These are phyloP conservation scores for Tetramorium alpestre DNA, from an alignment of 1,140 invertebrate species.

Conservation along the genomic window DNA sequence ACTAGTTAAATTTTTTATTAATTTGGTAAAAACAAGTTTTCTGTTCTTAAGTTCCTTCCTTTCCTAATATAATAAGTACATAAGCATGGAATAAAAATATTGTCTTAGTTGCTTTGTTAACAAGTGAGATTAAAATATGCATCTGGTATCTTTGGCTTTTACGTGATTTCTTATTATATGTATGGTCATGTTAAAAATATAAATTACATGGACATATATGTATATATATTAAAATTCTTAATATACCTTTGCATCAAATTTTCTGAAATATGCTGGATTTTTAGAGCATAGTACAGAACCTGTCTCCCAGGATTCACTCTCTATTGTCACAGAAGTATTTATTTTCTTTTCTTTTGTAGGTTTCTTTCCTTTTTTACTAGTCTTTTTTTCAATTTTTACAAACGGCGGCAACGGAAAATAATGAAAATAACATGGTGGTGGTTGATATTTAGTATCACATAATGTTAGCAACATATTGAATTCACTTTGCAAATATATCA, in stretches of 20 bases:
- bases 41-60: too few relatives aligned
- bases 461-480: conserved; percentile 81
- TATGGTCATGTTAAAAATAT: too few relatives aligned
- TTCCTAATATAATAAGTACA: too few relatives aligned
- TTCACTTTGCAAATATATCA: conserved; percentile 88
- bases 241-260: conserved; percentile 80
- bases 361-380: conserved; percentile 78
- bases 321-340: conserved; percentile 68
- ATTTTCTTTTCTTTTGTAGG: conserved; percentile 44
- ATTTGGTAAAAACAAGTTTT: too few relatives aligned
- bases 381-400: conserved; percentile 79
- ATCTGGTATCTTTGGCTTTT: too few relatives aligned
- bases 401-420: conserved; percentile 80
- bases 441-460: conserved; percentile 87
- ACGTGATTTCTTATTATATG: too few relatives aligned
- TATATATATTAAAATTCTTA: not conserved
- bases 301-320: conserved; percentile 79
- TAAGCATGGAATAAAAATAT: too few relatives aligned
- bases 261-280: conserved; percentile 83
- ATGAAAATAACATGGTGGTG: conserved; percentile 87
- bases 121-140: too few relatives aligned
- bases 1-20: too few relatives aligned
- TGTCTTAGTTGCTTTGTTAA: too few relatives aligned
- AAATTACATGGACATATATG: too few relatives aligned
- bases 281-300: conserved; percentile 80